These are phyloP conservation scores for Daboia siamensis DNA, from an alignment of 2,113 vertebrate genomes.

Conservation along the genomic window DNA sequence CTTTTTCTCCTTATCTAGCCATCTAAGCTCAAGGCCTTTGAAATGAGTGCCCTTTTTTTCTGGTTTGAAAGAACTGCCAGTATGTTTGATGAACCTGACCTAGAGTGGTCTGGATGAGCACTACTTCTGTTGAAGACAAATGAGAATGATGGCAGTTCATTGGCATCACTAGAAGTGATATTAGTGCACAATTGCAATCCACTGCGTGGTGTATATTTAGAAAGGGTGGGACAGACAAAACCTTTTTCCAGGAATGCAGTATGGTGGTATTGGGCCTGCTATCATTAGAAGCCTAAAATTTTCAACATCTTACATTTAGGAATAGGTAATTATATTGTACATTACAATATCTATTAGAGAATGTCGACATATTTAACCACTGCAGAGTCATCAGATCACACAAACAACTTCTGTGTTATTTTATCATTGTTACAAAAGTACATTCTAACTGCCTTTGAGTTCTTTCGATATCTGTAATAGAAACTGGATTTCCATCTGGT, in stretches of 20 bases:
- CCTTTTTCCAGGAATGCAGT: neutral
- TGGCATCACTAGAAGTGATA: neutral
- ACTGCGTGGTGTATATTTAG: neutral
- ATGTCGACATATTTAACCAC: neutral
- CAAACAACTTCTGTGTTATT: neutral
- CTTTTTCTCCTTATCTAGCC: neutral
- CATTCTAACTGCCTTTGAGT: neutral
- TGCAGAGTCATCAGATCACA: neutral
- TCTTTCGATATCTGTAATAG: neutral
- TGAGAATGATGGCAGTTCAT: neutral
- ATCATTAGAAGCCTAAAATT: neutral
- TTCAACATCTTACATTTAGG: neutral
- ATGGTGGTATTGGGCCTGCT: too few species aligned
- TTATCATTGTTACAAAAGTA: neutral
- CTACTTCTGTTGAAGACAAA: neutral
- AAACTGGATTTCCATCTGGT: neutral
- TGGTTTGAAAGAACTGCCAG: neutral
- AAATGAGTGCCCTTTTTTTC: neutral
- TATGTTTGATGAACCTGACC: neutral
- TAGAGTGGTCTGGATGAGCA: neutral
- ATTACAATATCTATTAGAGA: neutral
- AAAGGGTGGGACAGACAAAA: neutral
- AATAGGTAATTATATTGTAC: neutral
- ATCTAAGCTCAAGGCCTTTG: neutral
- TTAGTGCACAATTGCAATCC: neutral